phyloP scores from a whole-genome alignment of 2,113 vertebrate species.

The Xiphophorus couchianus region DNA sequence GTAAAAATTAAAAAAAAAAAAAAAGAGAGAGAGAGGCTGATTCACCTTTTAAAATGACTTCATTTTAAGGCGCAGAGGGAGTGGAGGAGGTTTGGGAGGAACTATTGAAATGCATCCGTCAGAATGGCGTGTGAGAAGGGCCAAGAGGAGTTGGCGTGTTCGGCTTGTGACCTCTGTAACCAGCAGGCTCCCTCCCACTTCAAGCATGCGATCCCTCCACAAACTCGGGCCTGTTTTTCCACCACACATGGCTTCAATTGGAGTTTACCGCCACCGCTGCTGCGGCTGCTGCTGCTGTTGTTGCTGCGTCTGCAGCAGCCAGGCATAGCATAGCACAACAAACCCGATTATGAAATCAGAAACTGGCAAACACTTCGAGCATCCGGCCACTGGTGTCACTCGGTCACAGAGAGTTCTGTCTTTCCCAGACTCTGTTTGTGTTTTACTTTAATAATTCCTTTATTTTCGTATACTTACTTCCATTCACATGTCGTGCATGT shows the following conservation, averaged over 20 bases:
- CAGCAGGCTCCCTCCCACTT: slow-evolving; percentile 70
- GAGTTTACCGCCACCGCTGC: slow-evolving; percentile 54
- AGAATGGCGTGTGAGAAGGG: slow-evolving; percentile 57
- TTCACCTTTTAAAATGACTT: not conserved
- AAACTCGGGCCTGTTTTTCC: slow-evolving; percentile 74
- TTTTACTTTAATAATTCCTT: slow-evolving; percentile 4
- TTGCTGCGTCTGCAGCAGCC: slow-evolving; percentile 61
- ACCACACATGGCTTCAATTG: slow-evolving; percentile 78
- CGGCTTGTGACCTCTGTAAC: slow-evolving; percentile 72
- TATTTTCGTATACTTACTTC: not conserved
- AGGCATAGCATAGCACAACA: slow-evolving; percentile 57
- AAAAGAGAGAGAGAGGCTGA: not conserved
- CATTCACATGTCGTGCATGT: slow-evolving; percentile 24
- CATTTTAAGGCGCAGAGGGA: slow-evolving; percentile 8
- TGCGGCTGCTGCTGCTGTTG: slow-evolving; percentile 45
- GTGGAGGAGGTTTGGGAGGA: slow-evolving; percentile 25
- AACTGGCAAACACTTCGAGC: slow-evolving; percentile 39
- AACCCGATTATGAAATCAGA: slow-evolving; percentile 71
- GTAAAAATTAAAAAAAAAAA: not conserved
- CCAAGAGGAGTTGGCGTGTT: slow-evolving; percentile 69
- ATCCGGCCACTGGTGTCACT: slow-evolving; percentile 2
- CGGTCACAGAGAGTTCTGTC: slow-evolving; percentile 2
- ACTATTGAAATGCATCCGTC: slow-evolving; percentile 53
- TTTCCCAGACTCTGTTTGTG: not conserved
- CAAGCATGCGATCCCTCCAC: slow-evolving; percentile 72